Evolutionary conservation across 2,113 vertebrate genomes (phyloP), one percentile per base, ranked within the genome.

Genomic region (Centropristis striata): DNA sequence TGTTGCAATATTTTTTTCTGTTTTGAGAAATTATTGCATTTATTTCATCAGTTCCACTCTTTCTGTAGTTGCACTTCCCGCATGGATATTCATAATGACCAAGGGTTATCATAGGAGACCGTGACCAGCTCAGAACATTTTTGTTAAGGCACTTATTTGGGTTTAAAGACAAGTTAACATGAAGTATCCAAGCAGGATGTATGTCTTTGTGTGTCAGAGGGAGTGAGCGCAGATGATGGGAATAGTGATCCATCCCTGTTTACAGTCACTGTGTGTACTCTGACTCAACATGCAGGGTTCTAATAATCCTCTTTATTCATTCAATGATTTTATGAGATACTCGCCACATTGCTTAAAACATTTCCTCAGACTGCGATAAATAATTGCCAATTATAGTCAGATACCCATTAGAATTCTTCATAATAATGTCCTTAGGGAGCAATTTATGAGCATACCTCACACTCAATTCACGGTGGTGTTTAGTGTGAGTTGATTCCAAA

Each of bases 241-340:
- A 93, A 92, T 20, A 47, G 64, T 83, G 60, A 89, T 82, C 54
- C 75, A 67, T 75, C 41, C 63, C 64, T n/a, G 36, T 67, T 85
- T 72, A 85, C 69, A 84, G 88, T 91, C 76, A 90, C 36, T 15
- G 20, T 81, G 66, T 84, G 74, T 85, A 61, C 49, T 66, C 49
- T 71, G 89, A 92, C 47, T 92, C 88, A 90, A 50, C 69, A 47
- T 49, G 57, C 63, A 69, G 73, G 73, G 90, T 5, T 60, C 4
- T 51, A 59, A 83, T 76, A 51, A 84, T 72, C 46, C 13, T 60
- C 51, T 80, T 51, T 37, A 37, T 64, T 83, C 41, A 65, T 55
- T 58, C 47, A 59, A 8, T 6, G 1, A 8, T 58, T 84, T 80
- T 70, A 67, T 44, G 28, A 36, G 49, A 16, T 60, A 47, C 14